Conservation (phyloP, 2,797 vertebrate genomes). For the Linurgus olivaceus region DNA sequence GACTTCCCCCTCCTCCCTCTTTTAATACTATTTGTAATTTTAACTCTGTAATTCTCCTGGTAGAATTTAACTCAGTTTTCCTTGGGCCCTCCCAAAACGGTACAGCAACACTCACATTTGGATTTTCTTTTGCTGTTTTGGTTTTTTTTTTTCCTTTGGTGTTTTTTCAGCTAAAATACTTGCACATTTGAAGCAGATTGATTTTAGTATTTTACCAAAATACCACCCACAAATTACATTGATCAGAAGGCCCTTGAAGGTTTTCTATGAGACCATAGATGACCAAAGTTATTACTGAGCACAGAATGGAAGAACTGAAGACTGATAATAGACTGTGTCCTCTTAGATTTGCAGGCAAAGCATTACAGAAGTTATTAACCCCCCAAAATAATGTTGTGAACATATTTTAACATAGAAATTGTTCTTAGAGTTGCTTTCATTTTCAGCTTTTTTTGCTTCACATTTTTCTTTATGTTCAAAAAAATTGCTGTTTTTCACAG, state of each 20-base stretch:
- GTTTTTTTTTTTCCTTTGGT: background rate
- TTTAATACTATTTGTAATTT: background rate
- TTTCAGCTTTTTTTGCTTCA: background rate
- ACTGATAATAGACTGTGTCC: background rate
- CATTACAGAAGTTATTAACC: background rate
- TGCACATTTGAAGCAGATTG: background rate
- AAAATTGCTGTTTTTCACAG: background rate
- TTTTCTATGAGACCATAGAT: background rate
- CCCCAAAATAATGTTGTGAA: background rate
- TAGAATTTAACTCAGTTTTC: background rate
- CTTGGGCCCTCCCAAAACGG: background rate
- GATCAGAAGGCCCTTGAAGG: background rate
- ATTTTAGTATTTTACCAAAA: background rate
- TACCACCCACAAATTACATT: background rate
- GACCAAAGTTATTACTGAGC: background rate
- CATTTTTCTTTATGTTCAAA: background rate
- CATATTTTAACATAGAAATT: background rate
- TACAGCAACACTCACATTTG: background rate
- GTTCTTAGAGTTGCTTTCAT: background rate
- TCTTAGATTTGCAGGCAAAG: background rate
- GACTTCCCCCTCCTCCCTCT: background rate
- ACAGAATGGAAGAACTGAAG: background rate
- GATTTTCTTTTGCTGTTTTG: background rate
- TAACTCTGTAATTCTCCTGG: conserved; percentile 10
- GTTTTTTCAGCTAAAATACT: background rate